These are phyloP conservation scores for Rhyzopertha dominica DNA, from an alignment of 1,140 invertebrate species.

Conservation along the genomic window DNA sequence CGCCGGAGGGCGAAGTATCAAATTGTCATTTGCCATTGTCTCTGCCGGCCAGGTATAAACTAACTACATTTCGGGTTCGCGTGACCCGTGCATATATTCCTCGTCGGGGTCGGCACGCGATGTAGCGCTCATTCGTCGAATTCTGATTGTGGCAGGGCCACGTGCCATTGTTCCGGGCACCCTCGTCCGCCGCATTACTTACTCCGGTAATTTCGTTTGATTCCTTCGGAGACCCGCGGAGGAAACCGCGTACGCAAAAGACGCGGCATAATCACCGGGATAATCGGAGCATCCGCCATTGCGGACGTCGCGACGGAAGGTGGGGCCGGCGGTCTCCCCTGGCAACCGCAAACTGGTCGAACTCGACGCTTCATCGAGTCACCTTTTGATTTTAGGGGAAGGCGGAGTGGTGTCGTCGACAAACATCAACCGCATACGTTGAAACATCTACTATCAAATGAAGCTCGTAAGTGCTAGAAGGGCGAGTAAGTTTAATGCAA, in stretches of 20 bases:
- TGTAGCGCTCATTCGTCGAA: conserved; percentile 25
- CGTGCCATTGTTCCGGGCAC: conserved; percentile 33
- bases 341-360: conserved; percentile 16
- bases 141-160: conserved; percentile 36
- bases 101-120: conserved; percentile 24
- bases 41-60: conserved; percentile 18
- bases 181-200: conserved; percentile 3
- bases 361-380: background rate
- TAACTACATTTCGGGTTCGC: conserved; percentile 34
- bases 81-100: conserved; percentile 34
- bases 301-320: conserved; percentile 25
- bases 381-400: too few species aligned
- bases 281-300: conserved; percentile 15
- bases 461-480: too few species aligned
- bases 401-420: too few species aligned
- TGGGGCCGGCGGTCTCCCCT: conserved; percentile 17
- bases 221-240: background rate
- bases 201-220: conserved; percentile 3
- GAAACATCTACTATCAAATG: too few species aligned
- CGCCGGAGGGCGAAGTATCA: conserved; percentile 13
- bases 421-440: too few species aligned
- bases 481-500: too few species aligned
- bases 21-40: conserved; percentile 32
- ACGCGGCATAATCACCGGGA: conserved; percentile 1
- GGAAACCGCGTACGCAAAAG: background rate